A percentile compares a stretch with the other conserved stretches of the same genome.
Conservation (phyloP, 1,140 invertebrate genomes). For the Brachionus rubens region DNA sequence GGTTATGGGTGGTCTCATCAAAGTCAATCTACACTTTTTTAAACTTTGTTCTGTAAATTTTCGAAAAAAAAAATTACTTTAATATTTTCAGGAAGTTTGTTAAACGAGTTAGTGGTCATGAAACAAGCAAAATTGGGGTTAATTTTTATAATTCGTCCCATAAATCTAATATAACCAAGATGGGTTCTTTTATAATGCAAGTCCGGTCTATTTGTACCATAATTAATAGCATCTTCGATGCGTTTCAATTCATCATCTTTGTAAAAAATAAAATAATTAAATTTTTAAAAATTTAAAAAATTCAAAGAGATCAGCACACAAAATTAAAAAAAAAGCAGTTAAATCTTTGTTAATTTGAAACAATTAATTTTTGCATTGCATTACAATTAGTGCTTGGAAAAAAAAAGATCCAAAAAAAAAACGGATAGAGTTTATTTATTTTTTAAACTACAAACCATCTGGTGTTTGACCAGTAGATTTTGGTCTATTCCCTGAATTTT, state of each 20-base stretch:
- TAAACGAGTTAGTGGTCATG: slow-evolving; percentile 54
- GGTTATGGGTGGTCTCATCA: background rate
- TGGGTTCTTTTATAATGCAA: slow-evolving; percentile 51
- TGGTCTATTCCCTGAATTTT: slow-evolving; percentile 9
- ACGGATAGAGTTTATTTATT: background rate
- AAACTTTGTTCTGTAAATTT: background rate
- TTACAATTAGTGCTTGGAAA: background rate
- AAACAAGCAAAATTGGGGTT: slow-evolving; percentile 58
- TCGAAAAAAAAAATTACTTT: background rate
- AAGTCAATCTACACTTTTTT: background rate
- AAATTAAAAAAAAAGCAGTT: too few species aligned
- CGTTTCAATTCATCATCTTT: slow-evolving; percentile 37
- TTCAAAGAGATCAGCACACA: too few species aligned
- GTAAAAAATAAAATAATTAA: background rate
- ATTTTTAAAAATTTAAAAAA: background rate
- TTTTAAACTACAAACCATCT: slow-evolving; percentile 5
- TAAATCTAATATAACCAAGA: slow-evolving; percentile 57
- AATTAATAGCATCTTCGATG: slow-evolving; percentile 34
- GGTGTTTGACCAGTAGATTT: slow-evolving; percentile 29
- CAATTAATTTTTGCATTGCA: background rate
- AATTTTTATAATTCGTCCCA: slow-evolving; percentile 56
- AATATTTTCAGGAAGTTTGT: slow-evolving; percentile 45
- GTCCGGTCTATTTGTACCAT: slow-evolving; percentile 48
- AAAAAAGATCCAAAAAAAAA: background rate
- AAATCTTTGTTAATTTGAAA: background rate